Base-by-base conservation (phyloP, 2,797 vertebrate species). In the Acipenser oxyrinchus region DNA sequence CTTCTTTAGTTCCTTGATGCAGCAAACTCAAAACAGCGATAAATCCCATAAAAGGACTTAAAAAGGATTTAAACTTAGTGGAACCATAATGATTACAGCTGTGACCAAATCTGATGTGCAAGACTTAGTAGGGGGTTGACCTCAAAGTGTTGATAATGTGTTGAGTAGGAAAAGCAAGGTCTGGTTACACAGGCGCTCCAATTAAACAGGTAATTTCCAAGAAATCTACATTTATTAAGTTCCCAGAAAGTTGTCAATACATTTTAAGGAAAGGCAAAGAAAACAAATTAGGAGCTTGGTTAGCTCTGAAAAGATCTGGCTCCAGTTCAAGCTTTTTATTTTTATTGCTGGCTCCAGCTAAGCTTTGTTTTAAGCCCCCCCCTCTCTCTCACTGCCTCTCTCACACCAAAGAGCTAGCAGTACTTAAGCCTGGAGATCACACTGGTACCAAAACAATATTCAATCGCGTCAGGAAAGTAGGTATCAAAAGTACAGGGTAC, bases 281-380 rank as follows among this genome's bases (percentile, higher is more conserved):
- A 37, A 49, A 62, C 55, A n/a, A 10, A 70, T 62, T 62, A 62
- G 23, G 49, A 53, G 12, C 55, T 49, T 18, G 66, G 60, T 51
- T 61, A 61, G 65, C 55, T 62, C 51, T 10, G 9, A 67, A 58
- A 71, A 53, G 59, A 53, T 10, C 65, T 62, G 64, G 69, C 70
- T 65, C 66, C 62, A 6, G 6, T 51, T 66, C 48, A 69, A 6
- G 63, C 7, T 63, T 11, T 60, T 51, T 63, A 13, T 57, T 12
- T 61, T 78, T 70, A 77, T 70, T 67, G 62, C 62, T 6, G 58
- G 55, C 65, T 66, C 57, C 52, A 60, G 70, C 69, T 74, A 77
- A 71, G 51, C 48, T 52, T 15, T 67, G 64, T 63, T 15, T 6
- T 62, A 61, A 73, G 65, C 57, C 4, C 5, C 37, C 5, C 37